Evolutionary conservation across 2,888 invertebrate species (phyloP), one percentile per base, ranked within the genome.

Genomic region (Lordiphosa andalusiaca): DNA sequence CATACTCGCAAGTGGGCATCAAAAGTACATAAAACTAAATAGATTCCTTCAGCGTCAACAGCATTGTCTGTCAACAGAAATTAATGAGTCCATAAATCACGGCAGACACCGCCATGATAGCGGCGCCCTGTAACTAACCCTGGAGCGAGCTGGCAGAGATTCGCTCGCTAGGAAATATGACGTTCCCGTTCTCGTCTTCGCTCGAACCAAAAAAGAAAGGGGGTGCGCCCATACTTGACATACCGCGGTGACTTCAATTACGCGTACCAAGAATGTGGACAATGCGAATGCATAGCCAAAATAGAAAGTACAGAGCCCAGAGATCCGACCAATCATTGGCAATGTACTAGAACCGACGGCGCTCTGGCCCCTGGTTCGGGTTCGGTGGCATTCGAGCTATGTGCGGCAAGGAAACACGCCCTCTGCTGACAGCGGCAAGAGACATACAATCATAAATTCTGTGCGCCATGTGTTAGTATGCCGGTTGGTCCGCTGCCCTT

Each of bases 71-170:
- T 87, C 87, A 87, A 87, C 87, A 85, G 80, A 87, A 87, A 87
- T 87, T 87, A 87, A 87, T 86, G 87, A 78, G 84, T 85, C 70
- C 87, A 87, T 87, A 87, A 87, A 87, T 87, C 87, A 87, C 74
- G 65, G 65, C 80, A 78, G 73, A 62, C 82, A 76, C 62, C 71
- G 68, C 73, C 64, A 67, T 63, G 59, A 63, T 59, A 56, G 56
- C 67, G 39, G 51, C 58, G 55, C 50, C 53, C 53, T 10, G 30
- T 33, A 41, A 44, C 44, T 19, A 44, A 33, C 23, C 9, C 68
- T 61, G 68, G 47, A 41, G 25, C 9, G 47, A 41, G 25, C 9
- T 21, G 46, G 48, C 25, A n/a, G 44, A 40, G 21, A 35, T 37
- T 44, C 16, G 52, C 16, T 37, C 39, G 46, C 53, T 62, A 42